Conservation (phyloP, 2,888 invertebrate genomes). For the Phanerotoma sp. region DNA sequence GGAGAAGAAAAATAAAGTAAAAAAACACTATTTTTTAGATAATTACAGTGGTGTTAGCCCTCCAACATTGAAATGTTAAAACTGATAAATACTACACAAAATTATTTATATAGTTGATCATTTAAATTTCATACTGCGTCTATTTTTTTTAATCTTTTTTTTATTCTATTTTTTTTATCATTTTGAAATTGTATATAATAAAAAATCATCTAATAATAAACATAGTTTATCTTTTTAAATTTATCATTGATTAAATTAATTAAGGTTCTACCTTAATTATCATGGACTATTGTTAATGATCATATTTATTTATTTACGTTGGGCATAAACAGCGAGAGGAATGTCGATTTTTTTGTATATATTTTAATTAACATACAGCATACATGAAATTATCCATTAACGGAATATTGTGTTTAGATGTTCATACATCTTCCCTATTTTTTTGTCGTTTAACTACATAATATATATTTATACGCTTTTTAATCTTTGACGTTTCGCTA, state of each 20-base stretch:
- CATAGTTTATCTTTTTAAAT: not conserved
- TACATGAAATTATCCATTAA: constrained; percentile 26
- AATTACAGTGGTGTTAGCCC: too few relatives aligned
- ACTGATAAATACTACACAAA: too few relatives aligned
- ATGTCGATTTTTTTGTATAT: constrained; percentile 15
- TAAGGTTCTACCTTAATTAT: not conserved
- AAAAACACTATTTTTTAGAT: too few relatives aligned
- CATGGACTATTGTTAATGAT: not conserved
- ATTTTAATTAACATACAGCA: constrained; percentile 27
- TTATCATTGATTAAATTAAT: not conserved
- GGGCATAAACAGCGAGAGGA: constrained; percentile 33
- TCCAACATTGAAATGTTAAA: too few relatives aligned
- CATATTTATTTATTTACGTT: constrained; percentile 26
- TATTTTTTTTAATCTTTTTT: too few relatives aligned
- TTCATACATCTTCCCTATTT: not conserved
- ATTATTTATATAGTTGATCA: too few relatives aligned
- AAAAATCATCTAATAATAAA: not conserved
- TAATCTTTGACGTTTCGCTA: constrained; percentile 17
- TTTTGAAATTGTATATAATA: not conserved
- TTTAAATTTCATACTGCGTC: too few relatives aligned
- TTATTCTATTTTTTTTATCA: not conserved
- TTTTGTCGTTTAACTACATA: constrained; percentile 2
- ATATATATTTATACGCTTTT: constrained; percentile 13
- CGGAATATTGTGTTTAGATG: constrained; percentile 25
- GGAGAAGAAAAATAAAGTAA: too few relatives aligned